Evolutionary conservation across 2,888 invertebrate species (phyloP), one percentile per base, ranked within the genome.

Genomic region (Scaptomyza caliginosa): DNA sequence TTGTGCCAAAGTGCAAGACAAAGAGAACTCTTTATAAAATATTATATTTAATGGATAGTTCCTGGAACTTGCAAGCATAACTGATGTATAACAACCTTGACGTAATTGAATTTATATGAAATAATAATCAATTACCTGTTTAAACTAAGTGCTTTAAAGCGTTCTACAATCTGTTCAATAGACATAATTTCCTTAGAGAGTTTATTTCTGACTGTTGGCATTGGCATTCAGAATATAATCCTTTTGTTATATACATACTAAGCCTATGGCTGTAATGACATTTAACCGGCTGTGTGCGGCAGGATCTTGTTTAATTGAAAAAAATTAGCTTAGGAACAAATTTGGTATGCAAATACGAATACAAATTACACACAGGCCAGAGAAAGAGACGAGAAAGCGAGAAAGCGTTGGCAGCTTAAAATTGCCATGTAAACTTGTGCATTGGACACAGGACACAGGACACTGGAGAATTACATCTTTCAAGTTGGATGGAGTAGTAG

Each of bases 271-370:
- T n/a, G n/a, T 60, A 54, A 63, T 54, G 59, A 17, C 65, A 49
- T 64, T 62, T 56, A 45, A 16, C 43, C 40, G 42, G 10, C 51
- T 19, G 58, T 19, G 55, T 21, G 34, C 17, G 74, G 59, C 67
- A 67, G 69, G 49, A 70, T 57, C 52, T 66, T 46, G 66, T 67
- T 67, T 86, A 81, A 86, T 81, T 81, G 80, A 79, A 83, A 83
- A 80, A 76, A 71, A 79, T 81, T 70, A 77, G 67, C 64, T 52
- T 23, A 6, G 26, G 36, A 55, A 58, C 67, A 65, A 67, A 63
- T 46, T 63, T 50, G 64, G 52, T 32, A 59, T 49, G 64, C 55
- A 73, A 78, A 63, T 50, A 63, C 57, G 48, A 50, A 34, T 39
- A 34, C 23, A 36, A 45, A 36, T 13, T 34, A 16, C 16, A 16